phyloP scores from a whole-genome alignment of 2,888 invertebrate species.

The Venusia cambrica region DNA sequence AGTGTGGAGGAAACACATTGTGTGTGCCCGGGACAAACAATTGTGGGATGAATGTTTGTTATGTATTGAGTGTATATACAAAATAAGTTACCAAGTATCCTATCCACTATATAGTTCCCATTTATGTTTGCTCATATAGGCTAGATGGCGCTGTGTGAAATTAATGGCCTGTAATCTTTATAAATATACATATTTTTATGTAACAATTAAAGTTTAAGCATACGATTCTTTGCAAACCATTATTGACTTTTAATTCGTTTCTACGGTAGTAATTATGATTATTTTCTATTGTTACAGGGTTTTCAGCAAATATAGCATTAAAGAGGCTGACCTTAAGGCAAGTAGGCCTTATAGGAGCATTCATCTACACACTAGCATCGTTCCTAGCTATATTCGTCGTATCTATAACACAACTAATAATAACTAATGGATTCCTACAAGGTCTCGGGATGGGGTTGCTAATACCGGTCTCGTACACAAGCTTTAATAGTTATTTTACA shows the following conservation, averaged over 20 bases:
- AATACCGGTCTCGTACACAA: constrained; percentile 86
- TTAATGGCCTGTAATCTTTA: too few relatives aligned
- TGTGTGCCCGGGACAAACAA: too few relatives aligned
- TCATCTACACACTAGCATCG: constrained; percentile 83
- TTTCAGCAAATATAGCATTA: constrained; percentile 84
- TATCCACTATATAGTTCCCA: too few relatives aligned
- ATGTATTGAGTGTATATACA: too few relatives aligned
- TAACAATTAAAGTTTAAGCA: too few relatives aligned
- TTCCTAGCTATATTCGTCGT: constrained; percentile 83
- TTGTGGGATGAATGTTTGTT: too few relatives aligned
- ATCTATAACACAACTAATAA: constrained; percentile 82
- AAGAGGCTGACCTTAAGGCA: constrained; percentile 83
- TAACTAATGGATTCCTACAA: constrained; percentile 84
- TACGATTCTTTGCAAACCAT: too few relatives aligned
- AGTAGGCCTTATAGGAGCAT: constrained; percentile 84
- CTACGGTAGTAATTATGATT: background rate
- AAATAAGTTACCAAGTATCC: too few relatives aligned
- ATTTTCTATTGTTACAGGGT: constrained; percentile 71
- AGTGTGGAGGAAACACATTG: too few relatives aligned
- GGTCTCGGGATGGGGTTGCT: constrained; percentile 86
- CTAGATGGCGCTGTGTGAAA: too few relatives aligned
- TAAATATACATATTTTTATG: too few relatives aligned
- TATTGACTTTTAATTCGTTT: background rate
- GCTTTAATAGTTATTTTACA: constrained; percentile 88
- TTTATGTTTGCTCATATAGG: too few relatives aligned